A percentile compares a stretch with the other conserved stretches of the same genome.
These are phyloP conservation scores for Drosophila kanapiae DNA, from an alignment of 1,140 invertebrate species.

Conservation along the genomic window DNA sequence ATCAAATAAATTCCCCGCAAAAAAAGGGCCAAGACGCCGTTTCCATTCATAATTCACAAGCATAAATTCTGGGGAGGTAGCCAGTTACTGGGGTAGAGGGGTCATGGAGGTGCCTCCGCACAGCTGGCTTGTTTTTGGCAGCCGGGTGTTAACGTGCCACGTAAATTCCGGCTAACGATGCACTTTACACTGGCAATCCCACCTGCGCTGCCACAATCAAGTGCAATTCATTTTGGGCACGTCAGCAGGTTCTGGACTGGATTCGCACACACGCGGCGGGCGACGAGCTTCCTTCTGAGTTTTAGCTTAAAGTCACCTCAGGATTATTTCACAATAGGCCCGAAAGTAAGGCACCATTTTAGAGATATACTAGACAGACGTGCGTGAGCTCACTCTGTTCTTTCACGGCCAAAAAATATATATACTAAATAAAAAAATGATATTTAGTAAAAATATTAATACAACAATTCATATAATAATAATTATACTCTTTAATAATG, in stretches of 20 bases:
- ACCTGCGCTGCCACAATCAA: slow-evolving; percentile 74
- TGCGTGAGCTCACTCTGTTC: no score
- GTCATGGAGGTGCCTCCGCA: background rate
- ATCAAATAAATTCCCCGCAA: slow-evolving; percentile 69
- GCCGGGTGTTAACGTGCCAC: slow-evolving; percentile 66
- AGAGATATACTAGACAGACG: no score
- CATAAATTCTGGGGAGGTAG: slow-evolving; percentile 58
- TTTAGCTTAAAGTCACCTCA: slow-evolving; percentile 37
- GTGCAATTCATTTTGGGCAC: slow-evolving; percentile 79
- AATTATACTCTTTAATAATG: no score
- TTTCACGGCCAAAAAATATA: no score
- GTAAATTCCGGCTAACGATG: slow-evolving; percentile 81
- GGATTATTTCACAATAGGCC: slow-evolving; percentile 8
- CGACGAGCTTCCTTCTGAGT: slow-evolving; percentile 2
- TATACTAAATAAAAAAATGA: background rate
- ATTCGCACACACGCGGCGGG: slow-evolving; percentile 2
- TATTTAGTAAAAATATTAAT: background rate
- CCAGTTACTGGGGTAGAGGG: background rate
- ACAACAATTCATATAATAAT: background rate
- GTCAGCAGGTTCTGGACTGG: slow-evolving; percentile 60
- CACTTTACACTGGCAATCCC: slow-evolving; percentile 73
- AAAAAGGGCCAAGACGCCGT: slow-evolving; percentile 60
- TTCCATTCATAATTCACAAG: slow-evolving; percentile 77
- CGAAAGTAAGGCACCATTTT: background rate
- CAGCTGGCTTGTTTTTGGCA: slow-evolving; percentile 71